Conservation (phyloP, 1,140 invertebrate species). For the Ostrea denselamellosa region DNA sequence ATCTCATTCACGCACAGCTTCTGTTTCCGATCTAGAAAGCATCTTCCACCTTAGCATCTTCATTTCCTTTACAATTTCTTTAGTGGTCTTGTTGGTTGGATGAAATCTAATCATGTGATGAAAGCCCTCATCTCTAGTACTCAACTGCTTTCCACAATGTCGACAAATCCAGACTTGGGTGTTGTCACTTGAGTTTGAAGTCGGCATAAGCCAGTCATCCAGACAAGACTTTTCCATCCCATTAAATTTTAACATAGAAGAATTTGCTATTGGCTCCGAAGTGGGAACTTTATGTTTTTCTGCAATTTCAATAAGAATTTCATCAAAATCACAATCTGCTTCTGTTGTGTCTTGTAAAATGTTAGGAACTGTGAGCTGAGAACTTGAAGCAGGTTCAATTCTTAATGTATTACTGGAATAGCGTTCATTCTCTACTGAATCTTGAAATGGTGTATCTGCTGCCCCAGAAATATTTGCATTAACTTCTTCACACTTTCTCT, state of each 20-base stretch:
- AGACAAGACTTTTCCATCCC: neutral
- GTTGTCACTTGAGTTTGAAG: neutral
- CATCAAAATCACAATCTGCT: neutral
- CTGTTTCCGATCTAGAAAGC: neutral
- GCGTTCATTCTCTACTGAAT: neutral
- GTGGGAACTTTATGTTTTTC: neutral
- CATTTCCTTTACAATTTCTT: neutral
- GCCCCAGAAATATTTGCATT: neutral
- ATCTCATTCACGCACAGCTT: neutral
- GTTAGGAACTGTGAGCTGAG: neutral
- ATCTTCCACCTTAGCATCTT: neutral
- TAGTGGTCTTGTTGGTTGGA: conserved; percentile 10
- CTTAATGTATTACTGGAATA: neutral
- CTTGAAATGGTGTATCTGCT: neutral
- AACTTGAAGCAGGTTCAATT: neutral
- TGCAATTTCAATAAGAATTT: neutral
- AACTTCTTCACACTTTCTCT: neutral
- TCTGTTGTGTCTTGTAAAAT: neutral
- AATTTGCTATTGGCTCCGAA: neutral
- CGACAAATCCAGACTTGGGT: neutral
- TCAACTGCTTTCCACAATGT: conserved; percentile 15
- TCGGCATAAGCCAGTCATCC: neutral
- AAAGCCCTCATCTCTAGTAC: neutral
- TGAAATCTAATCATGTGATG: neutral
- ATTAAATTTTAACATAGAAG: neutral